These are phyloP conservation scores for Ametastegia equiseti DNA, from an alignment of 2,888 invertebrate species.

Conservation along the genomic window DNA sequence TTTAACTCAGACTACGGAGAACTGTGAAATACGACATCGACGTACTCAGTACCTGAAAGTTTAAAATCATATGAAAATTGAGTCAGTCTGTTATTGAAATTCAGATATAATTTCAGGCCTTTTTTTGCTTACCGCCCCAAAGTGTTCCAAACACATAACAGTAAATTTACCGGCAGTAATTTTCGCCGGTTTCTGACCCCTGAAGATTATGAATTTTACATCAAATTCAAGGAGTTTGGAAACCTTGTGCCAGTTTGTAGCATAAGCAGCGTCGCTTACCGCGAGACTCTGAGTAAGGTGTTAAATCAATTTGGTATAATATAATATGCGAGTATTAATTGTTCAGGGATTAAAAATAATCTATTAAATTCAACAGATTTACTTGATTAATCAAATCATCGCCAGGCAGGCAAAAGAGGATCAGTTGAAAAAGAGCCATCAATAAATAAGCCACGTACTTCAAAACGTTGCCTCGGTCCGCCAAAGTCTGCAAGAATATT, in stretches of 20 bases:
- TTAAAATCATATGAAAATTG: slow-evolving; percentile 34
- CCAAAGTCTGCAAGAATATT: slow-evolving; percentile 53
- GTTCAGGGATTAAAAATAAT: neutral
- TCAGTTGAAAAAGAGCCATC: slow-evolving; percentile 65
- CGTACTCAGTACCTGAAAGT: slow-evolving; percentile 63
- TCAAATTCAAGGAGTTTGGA: slow-evolving; percentile 55
- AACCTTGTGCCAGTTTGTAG: slow-evolving; percentile 61
- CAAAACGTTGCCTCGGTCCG: slow-evolving; percentile 56
- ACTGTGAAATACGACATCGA: slow-evolving; percentile 66
- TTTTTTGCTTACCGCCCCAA: slow-evolving; percentile 56
- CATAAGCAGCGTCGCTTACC: slow-evolving; percentile 59
- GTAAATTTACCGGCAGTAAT: slow-evolving; percentile 66
- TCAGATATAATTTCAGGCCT: neutral
- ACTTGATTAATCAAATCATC: slow-evolving; percentile 63
- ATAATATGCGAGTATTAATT: neutral
- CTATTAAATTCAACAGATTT: neutral
- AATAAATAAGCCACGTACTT: slow-evolving; percentile 63
- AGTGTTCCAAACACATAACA: slow-evolving; percentile 64
- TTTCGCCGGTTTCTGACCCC: slow-evolving; percentile 62
- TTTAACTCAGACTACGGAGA: slow-evolving; percentile 58
- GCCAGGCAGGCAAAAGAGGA: slow-evolving; percentile 66
- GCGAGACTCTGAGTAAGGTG: slow-evolving; percentile 58
- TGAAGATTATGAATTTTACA: slow-evolving; percentile 59
- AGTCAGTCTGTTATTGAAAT: slow-evolving; percentile 11
- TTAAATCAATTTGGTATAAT: neutral